Conservation (phyloP, 2,888 invertebrate genomes). For the Liposcelis brunnea region DNA sequence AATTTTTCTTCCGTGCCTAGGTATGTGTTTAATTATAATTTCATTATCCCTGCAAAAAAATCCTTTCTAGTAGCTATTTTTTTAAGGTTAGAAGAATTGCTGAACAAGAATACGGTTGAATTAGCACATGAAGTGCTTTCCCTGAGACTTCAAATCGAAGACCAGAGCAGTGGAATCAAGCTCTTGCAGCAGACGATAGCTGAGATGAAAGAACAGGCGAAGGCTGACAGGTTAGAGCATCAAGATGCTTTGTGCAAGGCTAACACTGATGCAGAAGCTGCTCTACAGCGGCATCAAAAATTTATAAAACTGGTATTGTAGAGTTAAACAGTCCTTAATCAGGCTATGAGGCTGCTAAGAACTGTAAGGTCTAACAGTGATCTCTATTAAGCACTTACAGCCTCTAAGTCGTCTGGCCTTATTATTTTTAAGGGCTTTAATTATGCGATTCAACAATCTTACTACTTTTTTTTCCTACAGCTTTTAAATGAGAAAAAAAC, state of each 20-base stretch:
- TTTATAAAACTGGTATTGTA: slow-evolving; percentile 72
- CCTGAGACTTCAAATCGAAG: slow-evolving; percentile 39
- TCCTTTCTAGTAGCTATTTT: too few species aligned
- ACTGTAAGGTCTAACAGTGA: too few species aligned
- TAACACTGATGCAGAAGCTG: slow-evolving; percentile 52
- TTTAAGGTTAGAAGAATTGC: slow-evolving; percentile 35
- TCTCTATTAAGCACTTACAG: too few species aligned
- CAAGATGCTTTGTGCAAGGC: slow-evolving; percentile 34
- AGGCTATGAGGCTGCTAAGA: too few species aligned
- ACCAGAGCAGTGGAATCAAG: slow-evolving; percentile 38
- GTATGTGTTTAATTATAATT: too few species aligned
- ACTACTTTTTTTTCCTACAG: slow-evolving; percentile 23
- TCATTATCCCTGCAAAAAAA: too few species aligned
- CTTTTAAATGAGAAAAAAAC: slow-evolving; percentile 62
- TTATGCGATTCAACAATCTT: too few species aligned
- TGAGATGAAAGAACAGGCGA: slow-evolving; percentile 19
- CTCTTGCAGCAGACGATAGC: slow-evolving; percentile 40
- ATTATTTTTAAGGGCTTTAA: too few species aligned
- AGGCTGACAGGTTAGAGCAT: slow-evolving; percentile 20
- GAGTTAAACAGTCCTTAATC: too few species aligned
- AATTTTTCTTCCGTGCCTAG: too few species aligned
- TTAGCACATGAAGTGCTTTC: slow-evolving; percentile 43
- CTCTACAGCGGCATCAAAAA: slow-evolving; percentile 60
- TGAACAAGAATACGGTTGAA: slow-evolving; percentile 38
- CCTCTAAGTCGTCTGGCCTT: too few species aligned